Base-by-base conservation (phyloP, 2,797 vertebrate genomes). In the Syngnathus acus region DNA sequence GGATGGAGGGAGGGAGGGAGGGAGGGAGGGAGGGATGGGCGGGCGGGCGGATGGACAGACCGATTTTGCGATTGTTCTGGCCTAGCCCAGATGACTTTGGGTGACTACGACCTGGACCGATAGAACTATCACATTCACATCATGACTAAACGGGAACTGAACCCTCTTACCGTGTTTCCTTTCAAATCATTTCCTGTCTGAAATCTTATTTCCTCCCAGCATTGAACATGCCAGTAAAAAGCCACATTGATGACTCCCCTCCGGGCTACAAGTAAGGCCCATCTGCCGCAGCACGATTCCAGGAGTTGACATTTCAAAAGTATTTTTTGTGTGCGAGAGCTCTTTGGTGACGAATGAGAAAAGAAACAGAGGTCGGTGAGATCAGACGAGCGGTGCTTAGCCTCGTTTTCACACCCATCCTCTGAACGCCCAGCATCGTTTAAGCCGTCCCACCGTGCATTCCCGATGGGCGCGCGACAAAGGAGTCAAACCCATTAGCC, bases 401-500 rank as follows among this genome's bases (percentile, higher is more conserved):
- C 78, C 78, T 66, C 59, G 23, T 74, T 74, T 71, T 80, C 70
- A 77, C 72, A 78, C 72, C 66, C 81, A 77, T 82, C 73, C 43
- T 14, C 66, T 66, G 62, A 21, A 64, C 48, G 13, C 58, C 64
- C 57, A 66, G 60, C 37, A 70, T 80, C 72, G 77, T 82, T 84
- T 68, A 78, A 78, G 72, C 69, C 68, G 64, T 74, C 79, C 81
- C 76, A 71, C 78, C 73, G 73, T 73, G 72, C 69, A 55, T 65
- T 70, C 77, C 70, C 73, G 40, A 77, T 14, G 71, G 82, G 83
- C 83, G 85, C 83, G 16, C 79, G 74, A 68, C 80, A 71, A 60
- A 75, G 87, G 86, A 93, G 91, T 89, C 89, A 85, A 88, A 81
- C 88, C 88, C 91, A 94, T 93, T 91, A 92, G 87, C 89, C 66